Base-by-base conservation (phyloP, 2,888 invertebrate species). In the Horisme vitalbata region DNA sequence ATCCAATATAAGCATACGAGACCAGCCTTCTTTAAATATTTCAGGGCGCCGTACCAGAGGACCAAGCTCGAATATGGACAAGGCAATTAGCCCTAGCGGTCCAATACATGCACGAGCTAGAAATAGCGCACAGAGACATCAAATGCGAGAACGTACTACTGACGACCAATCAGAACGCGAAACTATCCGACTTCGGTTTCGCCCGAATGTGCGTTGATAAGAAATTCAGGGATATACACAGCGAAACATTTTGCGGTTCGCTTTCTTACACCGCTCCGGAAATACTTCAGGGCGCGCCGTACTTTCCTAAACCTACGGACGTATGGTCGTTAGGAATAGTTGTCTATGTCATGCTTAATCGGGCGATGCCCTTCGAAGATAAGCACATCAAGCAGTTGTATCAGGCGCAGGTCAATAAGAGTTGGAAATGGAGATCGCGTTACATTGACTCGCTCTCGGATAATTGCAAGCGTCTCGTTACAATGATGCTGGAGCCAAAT, bases 191-290 rank as follows among this genome's bases (percentile, higher is more conserved):
- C 77, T 96, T 96, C 67, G 96, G 96, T 2, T 96, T 96, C 72
- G 92, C 96, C 0, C 90, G 90, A 3, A 55, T 65, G 31, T 85
- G 86, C 56, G 76, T 91, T 10, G 85, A 90, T 55, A 78, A 80
- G 33, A 72, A 74, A 41, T 65, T 78, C 27, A 79, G 71, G 41
- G 83, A 88, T 15, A 74, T 93, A 9, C 82, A 93, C 36, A 96
- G 96, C 63, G 92, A 93, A 62, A 96, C 96, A 0, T 96, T 94
- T 73, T 97, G 96, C 69, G 97, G 96, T 0, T 96, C 96, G 0
- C 81, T 96, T 10, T 95, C 96, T 0, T 97, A 97, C 68, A 96
- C 95, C 0, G 95, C 97, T 0, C 96, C 97, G 0, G 97, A 97
- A 83, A 94, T 97, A 48, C 83, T 97, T n/a, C 91, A 93, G 55